Base-by-base conservation (phyloP, 2,113 vertebrate genomes). In the Hippocampus mohnikei region DNA sequence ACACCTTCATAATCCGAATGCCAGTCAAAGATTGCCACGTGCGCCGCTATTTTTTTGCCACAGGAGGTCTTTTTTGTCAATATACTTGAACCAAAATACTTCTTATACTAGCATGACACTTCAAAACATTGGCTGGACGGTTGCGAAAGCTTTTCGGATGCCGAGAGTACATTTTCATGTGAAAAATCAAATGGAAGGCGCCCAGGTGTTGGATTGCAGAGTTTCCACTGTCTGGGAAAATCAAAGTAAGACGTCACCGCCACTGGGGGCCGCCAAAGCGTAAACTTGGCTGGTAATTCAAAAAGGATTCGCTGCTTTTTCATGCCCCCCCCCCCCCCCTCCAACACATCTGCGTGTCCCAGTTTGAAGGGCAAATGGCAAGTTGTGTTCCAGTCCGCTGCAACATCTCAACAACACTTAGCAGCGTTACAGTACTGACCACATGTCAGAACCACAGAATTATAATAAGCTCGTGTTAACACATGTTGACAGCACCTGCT, bases 261-360 rank as follows among this genome's bases (percentile, higher is more conserved):
- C 84, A 87, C 83, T 73, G 23, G 81, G 50, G 72, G 81, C 72
- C 79, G 60, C 84, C 72, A 82, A 72, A 73, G 73, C 25, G 73
- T 67, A 70, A 46, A 75, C 40, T 23, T 33, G 29, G 46, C 20
- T 12, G 29, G 20, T 33, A 29, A 56, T 52, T 67, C 16, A 23
- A 52, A 53, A 66, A n/a, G 29, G 71, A 52, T 33, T 5, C 18
- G 20, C 20, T 10, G 10, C 60, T 12, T 55, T 64, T 46, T 46
- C 13, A 13, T 3, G 1, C 5, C 23, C 5, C 56, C 56, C 13
- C 56, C 12, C 55, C 25, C 5, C 56, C 23, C 1, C 2, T 41
- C 25, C 50, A 52, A 52, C 69, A 78, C 66, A 72, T 67, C 64
- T 81, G 60, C 64, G 66, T 20, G 59, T 62, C 65, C 16, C 25